Evolutionary conservation across 2,797 vertebrate genomes (phyloP).

Genomic region (Decapterus maruadsi): DNA sequence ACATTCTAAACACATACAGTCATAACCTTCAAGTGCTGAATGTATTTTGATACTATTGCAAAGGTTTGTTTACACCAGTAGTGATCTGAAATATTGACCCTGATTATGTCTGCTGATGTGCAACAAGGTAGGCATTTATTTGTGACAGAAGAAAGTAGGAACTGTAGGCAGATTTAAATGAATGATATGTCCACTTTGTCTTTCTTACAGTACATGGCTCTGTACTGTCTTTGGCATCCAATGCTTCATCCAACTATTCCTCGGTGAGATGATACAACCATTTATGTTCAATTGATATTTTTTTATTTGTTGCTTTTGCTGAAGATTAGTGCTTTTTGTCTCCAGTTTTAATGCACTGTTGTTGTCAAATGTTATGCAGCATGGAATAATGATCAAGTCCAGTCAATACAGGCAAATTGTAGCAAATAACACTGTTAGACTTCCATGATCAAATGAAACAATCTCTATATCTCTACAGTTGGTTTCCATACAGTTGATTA

Average conservation of each 20-base stretch:
- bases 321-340: not conserved
- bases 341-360: not conserved
- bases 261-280: slow-evolving; percentile 87
- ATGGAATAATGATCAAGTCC: not conserved
- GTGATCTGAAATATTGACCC: too few relatives aligned
- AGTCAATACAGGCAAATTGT: not conserved
- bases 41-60: not conserved
- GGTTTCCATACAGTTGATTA: not conserved
- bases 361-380: too few relatives aligned
- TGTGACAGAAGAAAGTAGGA: not conserved
- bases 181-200: slow-evolving; percentile 7
- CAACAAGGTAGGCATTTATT: not conserved
- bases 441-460: not conserved
- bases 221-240: slow-evolving; percentile 96
- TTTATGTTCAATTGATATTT: not conserved
- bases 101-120: too few relatives aligned
- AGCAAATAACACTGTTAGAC: not conserved
- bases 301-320: not conserved
- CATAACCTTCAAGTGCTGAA: not conserved
- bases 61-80: not conserved
- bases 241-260: slow-evolving; percentile 96
- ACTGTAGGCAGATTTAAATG: not conserved
- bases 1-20: too few relatives aligned
- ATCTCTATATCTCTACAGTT: not conserved
- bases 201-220: slow-evolving; percentile 94